Evolutionary conservation across 2,113 vertebrate genomes (phyloP), one percentile per base, ranked within the genome.

Genomic region (Sturnus vulgaris): DNA sequence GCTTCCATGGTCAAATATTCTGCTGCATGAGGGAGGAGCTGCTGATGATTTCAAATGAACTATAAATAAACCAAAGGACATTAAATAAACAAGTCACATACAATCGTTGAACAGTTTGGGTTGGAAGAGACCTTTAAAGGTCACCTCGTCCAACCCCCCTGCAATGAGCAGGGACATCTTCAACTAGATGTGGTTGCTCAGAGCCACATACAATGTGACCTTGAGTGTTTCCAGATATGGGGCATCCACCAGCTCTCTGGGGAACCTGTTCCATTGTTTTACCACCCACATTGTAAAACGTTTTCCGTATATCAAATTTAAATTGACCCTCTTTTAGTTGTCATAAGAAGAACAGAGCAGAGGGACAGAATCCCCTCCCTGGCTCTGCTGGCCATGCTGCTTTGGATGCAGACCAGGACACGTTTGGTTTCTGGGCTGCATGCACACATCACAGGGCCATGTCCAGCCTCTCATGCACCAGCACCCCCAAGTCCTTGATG

Each of bases 11-110:
- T 88, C 85, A 87, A 63, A 73, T 94, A 90, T 37, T 94, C 89
- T 72, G 95, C 87, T 81, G 86, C 88, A 63, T 19, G 72, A 95
- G 66, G 50, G 65, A 95, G 76, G 37, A 79, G 90, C 61, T 87
- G 80, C 25, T 59, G 77, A 61, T 86, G 53, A 71, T 93, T 97
- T 95, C 81, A 86, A 94, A 95, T 33, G 17, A 73, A 70, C 95
- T 97, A 95, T 94, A 96, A 97, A 97, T 96, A 97, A 94, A 78
- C 44, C 8, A 35, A 82, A 82, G 49, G 70, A 28, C 70, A 86
- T 65, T 87, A 91, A 94, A 95, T 86, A 93, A 93, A 82, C 77
- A 94, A 90, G 84, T 77, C 66, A 85, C 64, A 86, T 27, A 77
- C 56, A 83, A 44, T 37, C 80, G 83, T 12, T 37, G 42, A 63